Conservation (phyloP, 2,113 vertebrate genomes). For the Colius striatus region DNA sequence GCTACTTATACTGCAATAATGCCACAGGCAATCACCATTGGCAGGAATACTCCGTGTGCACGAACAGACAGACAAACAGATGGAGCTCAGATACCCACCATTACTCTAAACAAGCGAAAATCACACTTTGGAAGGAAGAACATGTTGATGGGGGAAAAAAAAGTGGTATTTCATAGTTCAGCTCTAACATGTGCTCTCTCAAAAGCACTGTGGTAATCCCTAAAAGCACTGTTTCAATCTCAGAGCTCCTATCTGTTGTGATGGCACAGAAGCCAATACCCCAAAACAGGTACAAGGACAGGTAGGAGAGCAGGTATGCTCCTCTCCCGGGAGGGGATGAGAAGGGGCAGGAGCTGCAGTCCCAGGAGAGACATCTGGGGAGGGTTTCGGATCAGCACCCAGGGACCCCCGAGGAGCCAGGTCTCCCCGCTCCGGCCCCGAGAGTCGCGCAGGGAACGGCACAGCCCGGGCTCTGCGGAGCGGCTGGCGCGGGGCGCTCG, state of each 20-base stretch:
- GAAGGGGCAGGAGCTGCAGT: neutral
- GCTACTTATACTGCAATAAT: neutral
- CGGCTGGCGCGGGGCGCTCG: neutral
- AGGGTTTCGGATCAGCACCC: neutral
- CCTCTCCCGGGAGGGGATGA: neutral
- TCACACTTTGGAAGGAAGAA: neutral
- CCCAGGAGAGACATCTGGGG: neutral
- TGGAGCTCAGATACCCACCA: neutral
- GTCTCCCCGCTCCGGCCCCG: neutral
- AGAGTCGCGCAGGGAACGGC: neutral
- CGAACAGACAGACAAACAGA: constrained; percentile 23
- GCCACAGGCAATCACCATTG: neutral
- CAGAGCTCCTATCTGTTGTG: rapidly evolving
- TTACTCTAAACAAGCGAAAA: neutral
- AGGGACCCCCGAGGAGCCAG: neutral
- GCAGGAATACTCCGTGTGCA: neutral
- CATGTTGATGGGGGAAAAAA: neutral
- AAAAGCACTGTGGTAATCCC: neutral
- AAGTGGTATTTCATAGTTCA: neutral
- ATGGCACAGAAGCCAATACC: too few species aligned
- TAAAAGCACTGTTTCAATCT: rapidly evolving
- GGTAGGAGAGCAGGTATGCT: rapidly evolving
- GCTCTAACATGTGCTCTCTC: neutral
- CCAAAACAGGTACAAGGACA: rapidly evolving
- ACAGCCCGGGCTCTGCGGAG: neutral